Conservation (phyloP, 2,888 invertebrate species). For the Torymus texanus region DNA sequence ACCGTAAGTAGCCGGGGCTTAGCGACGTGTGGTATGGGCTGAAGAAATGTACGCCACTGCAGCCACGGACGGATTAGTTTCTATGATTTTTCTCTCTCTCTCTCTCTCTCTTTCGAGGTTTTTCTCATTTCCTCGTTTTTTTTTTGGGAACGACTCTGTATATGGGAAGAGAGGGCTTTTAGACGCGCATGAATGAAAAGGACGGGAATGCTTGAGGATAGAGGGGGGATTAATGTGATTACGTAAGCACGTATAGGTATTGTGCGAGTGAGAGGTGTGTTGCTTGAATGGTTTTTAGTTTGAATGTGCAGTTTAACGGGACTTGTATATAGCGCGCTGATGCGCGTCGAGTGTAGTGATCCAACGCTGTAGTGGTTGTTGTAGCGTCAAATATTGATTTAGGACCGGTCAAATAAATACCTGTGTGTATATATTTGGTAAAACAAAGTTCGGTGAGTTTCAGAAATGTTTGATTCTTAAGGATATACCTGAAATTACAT, state of each 20-base stretch:
- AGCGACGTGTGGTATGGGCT: neutral
- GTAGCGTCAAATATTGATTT: slow-evolving; percentile 31
- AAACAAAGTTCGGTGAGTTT: too few relatives aligned
- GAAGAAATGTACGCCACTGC: too few relatives aligned
- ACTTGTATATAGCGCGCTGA: neutral
- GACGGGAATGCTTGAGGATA: too few relatives aligned
- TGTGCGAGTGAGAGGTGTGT: too few relatives aligned
- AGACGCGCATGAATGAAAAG: too few relatives aligned
- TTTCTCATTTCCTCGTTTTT: neutral
- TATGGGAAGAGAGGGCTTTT: too few relatives aligned
- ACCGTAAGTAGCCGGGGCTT: slow-evolving; percentile 49
- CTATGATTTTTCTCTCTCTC: neutral
- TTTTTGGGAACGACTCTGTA: neutral
- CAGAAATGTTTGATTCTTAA: too few relatives aligned
- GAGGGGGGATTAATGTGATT: too few relatives aligned
- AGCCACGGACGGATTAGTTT: slow-evolving; percentile 35
- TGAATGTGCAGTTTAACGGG: too few relatives aligned
- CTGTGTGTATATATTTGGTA: neutral
- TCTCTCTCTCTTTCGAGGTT: neutral
- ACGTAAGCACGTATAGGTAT: too few relatives aligned
- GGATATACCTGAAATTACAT: too few relatives aligned
- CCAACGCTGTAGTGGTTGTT: neutral
- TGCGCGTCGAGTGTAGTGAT: neutral
- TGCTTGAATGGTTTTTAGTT: too few relatives aligned
- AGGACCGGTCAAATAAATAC: slow-evolving; percentile 1